Base-by-base conservation (phyloP, 1,140 invertebrate genomes). In the Caenorhabditis inopinata region DNA sequence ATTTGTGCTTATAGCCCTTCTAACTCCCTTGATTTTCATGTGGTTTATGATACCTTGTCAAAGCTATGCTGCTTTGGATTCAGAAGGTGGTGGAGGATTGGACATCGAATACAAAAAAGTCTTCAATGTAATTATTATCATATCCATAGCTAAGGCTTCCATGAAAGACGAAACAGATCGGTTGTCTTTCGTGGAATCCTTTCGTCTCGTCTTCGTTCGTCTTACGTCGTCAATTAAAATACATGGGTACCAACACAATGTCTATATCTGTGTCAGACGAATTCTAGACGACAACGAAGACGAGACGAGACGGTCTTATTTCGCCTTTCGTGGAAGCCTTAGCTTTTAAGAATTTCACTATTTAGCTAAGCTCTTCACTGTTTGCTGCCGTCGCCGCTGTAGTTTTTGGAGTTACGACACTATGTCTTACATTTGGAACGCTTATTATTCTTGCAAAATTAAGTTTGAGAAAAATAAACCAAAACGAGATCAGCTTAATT, bases 321-420 rank as follows among this genome's bases (percentile, higher is more conserved):
- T n/a, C n/a, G n/a, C n/a, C n/a, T n/a, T n/a, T n/a, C n/a, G n/a
- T n/a, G n/a, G n/a, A n/a, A n/a, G n/a, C n/a, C n/a, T n/a, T n/a
- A n/a, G n/a, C n/a, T n/a, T n/a, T n/a, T n/a, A n/a, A 27, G n/a
- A 32, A n/a, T 1, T n/a, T 23, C 0, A 7, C 6, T 58, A 32
- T 58, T 68, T 32, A 68, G 58, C 12, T 78, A 0, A 78, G 76
- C 29, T 51, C 76, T 7, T 78, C 76, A 1, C 68, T 78, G n/a
- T 62, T 68, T 14, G 32, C 76, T n/a, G 49, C 76, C 42, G 68
- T 78, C 7, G 76, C 76, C 47, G 53, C 42, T 27, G 38, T 58
- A 1, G 6, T 58, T 25, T 78, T 78, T 25, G 76, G 76, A 6
- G 2, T 53, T 45, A 23, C 68, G 1, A 78, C 76, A 35, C 38